Percentiles rank a stretch among this genome's conserved stretches.
Conservation (phyloP, 2,888 invertebrate species). For the Acanthosepion esculentum region DNA sequence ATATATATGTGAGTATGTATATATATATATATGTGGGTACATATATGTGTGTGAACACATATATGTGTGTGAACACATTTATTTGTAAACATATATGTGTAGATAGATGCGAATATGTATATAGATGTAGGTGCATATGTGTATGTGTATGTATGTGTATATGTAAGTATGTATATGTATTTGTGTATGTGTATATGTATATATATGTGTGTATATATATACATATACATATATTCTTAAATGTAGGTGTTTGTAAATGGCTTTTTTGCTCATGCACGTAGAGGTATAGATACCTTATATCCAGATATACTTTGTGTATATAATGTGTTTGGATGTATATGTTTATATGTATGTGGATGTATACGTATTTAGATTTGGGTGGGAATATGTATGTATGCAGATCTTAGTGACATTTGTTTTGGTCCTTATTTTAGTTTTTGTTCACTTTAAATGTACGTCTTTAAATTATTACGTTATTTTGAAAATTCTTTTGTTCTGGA, state of each 20-base stretch:
- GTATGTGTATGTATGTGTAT: background rate
- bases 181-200: background rate
- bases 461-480: no score
- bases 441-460: no score
- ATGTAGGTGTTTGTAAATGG: no score
- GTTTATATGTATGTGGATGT: background rate
- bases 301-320: no score
- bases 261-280: no score
- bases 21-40: background rate
- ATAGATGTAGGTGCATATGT: background rate
- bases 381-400: background rate
- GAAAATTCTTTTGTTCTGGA: no score
- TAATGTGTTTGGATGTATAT: background rate
- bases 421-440: no score
- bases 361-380: background rate
- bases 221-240: background rate
- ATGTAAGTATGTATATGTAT: background rate
- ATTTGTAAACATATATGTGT: background rate
- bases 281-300: no score
- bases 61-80: background rate
- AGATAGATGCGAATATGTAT: background rate
- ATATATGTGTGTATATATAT: background rate
- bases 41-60: background rate
- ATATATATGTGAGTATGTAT: no score
- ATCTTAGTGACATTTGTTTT: no score